Evolutionary conservation across 2,113 vertebrate species (phyloP), one percentile per base, ranked within the genome.

Genomic region (Triplophysa siluroides): DNA sequence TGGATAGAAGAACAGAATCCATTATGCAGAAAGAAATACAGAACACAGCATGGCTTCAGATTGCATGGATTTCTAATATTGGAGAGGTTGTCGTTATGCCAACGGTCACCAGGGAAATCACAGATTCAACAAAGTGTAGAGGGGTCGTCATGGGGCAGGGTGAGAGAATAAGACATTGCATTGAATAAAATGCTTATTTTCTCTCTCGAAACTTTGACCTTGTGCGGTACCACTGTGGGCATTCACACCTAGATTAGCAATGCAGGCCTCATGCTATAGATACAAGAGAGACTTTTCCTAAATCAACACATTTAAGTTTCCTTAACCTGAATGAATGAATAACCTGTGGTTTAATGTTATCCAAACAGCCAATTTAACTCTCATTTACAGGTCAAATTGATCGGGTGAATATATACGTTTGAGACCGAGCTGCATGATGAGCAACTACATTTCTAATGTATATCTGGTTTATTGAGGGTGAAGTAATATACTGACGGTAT

Each of bases 71-170:
- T 54, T 75, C 38, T 61, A 14, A 8, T 38, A 64, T 29, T 72
- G 4, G 64, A 72, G 63, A 56, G 78, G 16, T 56, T 83, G 79
- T 52, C 13, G 26, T 79, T 81, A 72, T 63, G 61, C 72, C 21
- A 50, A 47, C 52, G 50, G 68, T 64, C 78, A 3, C 78, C 52
- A 63, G 82, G 76, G 79, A 79, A 81, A 83, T 81, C 16, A 72
- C 19, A 24, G 21, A 60, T 29, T 68, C 72, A 41, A 60, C 52
- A 26, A 13, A 71, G 54, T 52, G 26, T 21, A 56, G 50, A 66
- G n/a, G 16, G 63, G 63, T 73, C 21, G 8, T n/a, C 24, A 58
- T 58, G 12, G 29, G 14, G 19, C 54, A 58, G 54, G 54, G 1
- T 21, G 8, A 16, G 8, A 8, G 54, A 21, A 41, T 75, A 45